Evolutionary conservation across 2,797 vertebrate species (phyloP).

Genomic region (Myotis myotis): DNA sequence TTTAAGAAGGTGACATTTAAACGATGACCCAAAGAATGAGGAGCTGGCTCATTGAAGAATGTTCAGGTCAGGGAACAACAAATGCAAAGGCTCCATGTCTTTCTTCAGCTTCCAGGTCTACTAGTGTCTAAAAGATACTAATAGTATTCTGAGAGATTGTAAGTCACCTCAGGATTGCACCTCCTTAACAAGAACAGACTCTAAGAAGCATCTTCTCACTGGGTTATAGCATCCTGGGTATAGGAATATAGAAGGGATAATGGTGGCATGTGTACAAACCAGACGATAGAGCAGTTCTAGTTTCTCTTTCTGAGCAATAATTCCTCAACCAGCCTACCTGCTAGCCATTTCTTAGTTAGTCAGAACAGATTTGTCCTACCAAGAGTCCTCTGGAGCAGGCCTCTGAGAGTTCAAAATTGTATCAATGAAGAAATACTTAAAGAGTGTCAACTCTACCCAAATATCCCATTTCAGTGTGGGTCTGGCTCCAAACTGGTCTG

Average conservation of each 20-base stretch:
- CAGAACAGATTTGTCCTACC: not conserved
- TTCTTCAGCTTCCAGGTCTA: not conserved
- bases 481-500: not conserved
- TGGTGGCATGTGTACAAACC: not conserved
- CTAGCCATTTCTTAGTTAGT: not conserved
- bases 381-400: not conserved
- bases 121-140: not conserved
- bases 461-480: not conserved
- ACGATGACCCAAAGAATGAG: not conserved
- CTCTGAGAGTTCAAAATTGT: constrained; percentile 15
- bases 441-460: not conserved
- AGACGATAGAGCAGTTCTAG: not conserved
- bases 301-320: not conserved
- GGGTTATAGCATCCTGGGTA: not conserved
- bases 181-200: not conserved
- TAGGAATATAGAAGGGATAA: not conserved
- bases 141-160: not conserved
- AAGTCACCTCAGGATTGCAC: not conserved
- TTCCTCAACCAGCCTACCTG: not conserved
- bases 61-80: not conserved
- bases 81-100: not conserved
- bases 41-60: not conserved
- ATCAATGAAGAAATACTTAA: not conserved
- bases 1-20: constrained; percentile 29
- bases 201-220: not conserved